These are phyloP conservation scores for Pavo muticus DNA, from an alignment of 2,113 vertebrate genomes.

Conservation along the genomic window DNA sequence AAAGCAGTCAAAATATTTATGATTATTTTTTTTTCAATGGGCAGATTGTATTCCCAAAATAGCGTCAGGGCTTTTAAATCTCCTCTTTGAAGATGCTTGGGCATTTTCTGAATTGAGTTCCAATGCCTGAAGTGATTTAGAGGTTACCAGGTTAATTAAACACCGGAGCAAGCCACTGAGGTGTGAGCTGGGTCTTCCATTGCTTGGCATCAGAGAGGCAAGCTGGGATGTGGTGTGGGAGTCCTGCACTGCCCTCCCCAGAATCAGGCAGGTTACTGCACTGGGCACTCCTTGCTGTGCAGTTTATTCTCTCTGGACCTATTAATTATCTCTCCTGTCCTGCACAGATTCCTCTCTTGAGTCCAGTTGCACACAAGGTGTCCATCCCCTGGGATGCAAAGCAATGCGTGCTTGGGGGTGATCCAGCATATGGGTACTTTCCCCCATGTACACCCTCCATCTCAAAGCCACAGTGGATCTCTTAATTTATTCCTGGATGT, in stretches of 20 bases:
- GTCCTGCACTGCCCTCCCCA: neutral
- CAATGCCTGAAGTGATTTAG: conserved; percentile 12
- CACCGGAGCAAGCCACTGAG: neutral
- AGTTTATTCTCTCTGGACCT: neutral
- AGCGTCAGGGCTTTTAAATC: neutral
- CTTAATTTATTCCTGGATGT: neutral
- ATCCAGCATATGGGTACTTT: fast-evolving
- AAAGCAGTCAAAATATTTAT: neutral
- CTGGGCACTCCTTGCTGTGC: neutral
- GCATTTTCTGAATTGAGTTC: neutral
- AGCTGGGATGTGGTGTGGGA: neutral
- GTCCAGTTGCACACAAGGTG: neutral
- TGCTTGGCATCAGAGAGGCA: neutral
- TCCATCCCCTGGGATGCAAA: neutral
- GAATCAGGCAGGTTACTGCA: neutral
- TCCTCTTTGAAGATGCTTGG: conserved; percentile 26
- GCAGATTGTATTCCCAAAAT: neutral
- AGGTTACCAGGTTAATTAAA: conserved; percentile 58
- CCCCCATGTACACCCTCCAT: fast-evolving
- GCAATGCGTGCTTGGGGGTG: neutral
- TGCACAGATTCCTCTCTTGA: neutral
- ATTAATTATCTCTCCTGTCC: neutral
- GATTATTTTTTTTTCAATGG: neutral
- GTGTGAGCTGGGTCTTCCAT: conserved; percentile 22
- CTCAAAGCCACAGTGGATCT: neutral